Conservation (phyloP, 2,113 vertebrate genomes). For the Chamaea fasciata region DNA sequence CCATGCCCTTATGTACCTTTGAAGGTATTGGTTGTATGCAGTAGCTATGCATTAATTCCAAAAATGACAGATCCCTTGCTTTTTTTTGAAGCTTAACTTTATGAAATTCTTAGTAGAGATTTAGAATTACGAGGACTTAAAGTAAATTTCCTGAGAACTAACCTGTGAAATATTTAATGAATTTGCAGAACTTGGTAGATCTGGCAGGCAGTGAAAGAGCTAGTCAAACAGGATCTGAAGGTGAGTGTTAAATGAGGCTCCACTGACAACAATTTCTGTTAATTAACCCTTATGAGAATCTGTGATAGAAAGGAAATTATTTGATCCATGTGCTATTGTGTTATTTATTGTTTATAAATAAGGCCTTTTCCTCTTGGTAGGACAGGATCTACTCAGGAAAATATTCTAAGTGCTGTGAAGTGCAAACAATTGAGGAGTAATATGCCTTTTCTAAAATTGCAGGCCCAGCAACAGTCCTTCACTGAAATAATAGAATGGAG, state of each 20-base stretch:
- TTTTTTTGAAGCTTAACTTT: background rate
- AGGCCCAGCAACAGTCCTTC: background rate
- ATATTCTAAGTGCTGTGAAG: background rate
- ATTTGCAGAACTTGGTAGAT: slow-evolving; percentile 90
- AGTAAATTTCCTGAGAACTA: background rate
- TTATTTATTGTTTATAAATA: background rate
- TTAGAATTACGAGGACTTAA: background rate
- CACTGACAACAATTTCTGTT: background rate
- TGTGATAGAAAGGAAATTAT: background rate
- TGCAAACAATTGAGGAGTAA: background rate
- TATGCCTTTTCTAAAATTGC: background rate
- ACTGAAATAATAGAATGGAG: background rate
- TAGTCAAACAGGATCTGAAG: slow-evolving; percentile 94
- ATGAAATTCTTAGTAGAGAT: background rate
- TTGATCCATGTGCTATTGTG: background rate
- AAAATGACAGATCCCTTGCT: background rate
- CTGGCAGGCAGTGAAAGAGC: slow-evolving; percentile 92
- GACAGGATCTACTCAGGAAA: background rate
- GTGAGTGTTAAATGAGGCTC: slow-evolving; percentile 61
- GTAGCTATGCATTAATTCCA: background rate
- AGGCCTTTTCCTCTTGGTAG: background rate
- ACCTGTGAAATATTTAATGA: background rate
- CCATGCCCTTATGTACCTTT: background rate
- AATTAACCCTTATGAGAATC: background rate
- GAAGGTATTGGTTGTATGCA: background rate